phyloP scores from a whole-genome alignment of 2,113 vertebrate species.

The Psittacara wagleri region DNA sequence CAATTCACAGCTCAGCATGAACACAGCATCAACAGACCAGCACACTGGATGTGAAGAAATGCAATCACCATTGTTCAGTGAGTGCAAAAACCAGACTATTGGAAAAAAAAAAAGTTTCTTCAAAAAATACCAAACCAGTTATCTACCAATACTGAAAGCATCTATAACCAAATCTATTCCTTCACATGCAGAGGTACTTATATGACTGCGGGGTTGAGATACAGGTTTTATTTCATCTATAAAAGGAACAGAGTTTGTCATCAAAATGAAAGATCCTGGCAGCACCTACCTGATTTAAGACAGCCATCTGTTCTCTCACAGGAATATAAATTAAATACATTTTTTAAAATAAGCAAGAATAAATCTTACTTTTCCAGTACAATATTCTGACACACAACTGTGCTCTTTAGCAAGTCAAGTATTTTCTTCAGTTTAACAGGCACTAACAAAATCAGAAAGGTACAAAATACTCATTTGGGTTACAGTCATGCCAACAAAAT shows the following conservation, averaged over 20 bases:
- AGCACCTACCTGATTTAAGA: background rate
- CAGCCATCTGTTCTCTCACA: background rate
- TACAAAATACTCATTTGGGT: background rate
- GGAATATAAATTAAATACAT: background rate
- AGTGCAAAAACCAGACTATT: background rate
- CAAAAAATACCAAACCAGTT: background rate
- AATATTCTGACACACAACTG: background rate
- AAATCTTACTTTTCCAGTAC: background rate
- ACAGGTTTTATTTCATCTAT: background rate
- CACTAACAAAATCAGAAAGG: background rate
- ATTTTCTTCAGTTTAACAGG: background rate
- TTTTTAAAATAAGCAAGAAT: background rate
- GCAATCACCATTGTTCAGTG: background rate
- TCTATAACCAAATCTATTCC: background rate
- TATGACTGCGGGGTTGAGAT: background rate
- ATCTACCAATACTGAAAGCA: background rate
- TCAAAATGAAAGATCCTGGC: background rate
- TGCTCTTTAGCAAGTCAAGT: background rate
- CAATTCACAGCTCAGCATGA: slow-evolving; percentile 35
- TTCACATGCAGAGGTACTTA: background rate
- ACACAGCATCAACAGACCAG: background rate
- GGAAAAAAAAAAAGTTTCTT: background rate
- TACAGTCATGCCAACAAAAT: background rate
- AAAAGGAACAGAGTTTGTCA: background rate
- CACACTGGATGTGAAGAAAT: background rate